A percentile compares a stretch with the other conserved stretches of the same genome.
Conservation (phyloP, 2,797 vertebrate genomes). For the Gymnoscopelus braueri region DNA sequence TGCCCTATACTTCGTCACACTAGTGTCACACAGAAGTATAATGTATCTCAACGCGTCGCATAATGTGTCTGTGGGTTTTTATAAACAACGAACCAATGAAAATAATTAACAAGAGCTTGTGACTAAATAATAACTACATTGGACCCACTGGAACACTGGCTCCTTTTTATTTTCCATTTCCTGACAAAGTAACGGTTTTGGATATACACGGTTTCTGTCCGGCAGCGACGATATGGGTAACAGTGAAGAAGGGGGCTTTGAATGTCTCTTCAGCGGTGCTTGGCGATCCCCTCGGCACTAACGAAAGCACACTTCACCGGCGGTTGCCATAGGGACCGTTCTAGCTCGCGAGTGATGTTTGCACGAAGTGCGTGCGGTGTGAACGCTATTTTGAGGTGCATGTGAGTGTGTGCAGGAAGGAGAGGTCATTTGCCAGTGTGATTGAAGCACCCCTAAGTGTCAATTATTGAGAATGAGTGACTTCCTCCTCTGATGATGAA, state of each 20-base stretch:
- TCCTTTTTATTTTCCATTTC: too few relatives aligned
- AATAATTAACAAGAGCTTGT: too few relatives aligned
- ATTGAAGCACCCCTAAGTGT: slow-evolving; percentile 14
- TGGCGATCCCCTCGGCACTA: not conserved
- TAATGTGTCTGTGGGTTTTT: too few relatives aligned
- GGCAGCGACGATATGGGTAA: not conserved
- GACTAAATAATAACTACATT: too few relatives aligned
- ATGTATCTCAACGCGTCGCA: too few relatives aligned
- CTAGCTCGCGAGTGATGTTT: slow-evolving; percentile 22
- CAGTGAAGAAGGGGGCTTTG: slow-evolving; percentile 34
- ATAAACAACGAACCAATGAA: too few relatives aligned
- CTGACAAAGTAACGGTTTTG: too few relatives aligned
- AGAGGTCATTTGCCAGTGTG: slow-evolving; percentile 28
- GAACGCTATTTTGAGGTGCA: slow-evolving; percentile 50
- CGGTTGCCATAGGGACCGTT: slow-evolving; percentile 66
- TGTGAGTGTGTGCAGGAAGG: slow-evolving; percentile 17
- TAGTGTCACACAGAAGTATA: too few relatives aligned
- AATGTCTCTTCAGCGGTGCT: slow-evolving; percentile 8
- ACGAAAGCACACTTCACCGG: not conserved
- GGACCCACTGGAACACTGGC: too few relatives aligned
- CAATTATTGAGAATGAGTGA: slow-evolving; percentile 31
- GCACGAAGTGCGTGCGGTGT: slow-evolving; percentile 48
- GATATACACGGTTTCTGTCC: too few relatives aligned
- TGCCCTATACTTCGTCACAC: too few relatives aligned
- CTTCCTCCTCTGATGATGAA: too few relatives aligned